Conservation (phyloP, 2,113 vertebrate species). For the Gobius niger region DNA sequence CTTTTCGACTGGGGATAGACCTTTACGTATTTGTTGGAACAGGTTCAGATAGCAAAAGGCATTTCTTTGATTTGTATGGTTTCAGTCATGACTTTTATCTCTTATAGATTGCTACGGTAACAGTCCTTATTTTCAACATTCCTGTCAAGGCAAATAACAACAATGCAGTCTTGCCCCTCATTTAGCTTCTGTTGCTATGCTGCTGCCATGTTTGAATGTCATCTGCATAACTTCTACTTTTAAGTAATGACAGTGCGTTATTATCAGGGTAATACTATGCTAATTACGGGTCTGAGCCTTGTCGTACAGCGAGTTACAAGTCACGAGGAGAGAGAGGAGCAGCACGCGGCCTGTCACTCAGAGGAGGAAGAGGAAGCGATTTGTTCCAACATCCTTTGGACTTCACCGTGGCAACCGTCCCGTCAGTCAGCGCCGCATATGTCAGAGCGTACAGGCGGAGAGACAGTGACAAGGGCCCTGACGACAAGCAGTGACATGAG, state of each 20-base stretch:
- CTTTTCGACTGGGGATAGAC: too few species aligned
- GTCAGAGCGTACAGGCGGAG: constrained; percentile 46
- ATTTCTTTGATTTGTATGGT: too few species aligned
- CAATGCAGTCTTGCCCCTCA: too few species aligned
- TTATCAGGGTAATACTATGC: constrained; percentile 5
- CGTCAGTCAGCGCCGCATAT: constrained; percentile 64
- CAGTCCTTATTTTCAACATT: too few species aligned
- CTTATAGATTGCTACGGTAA: too few species aligned
- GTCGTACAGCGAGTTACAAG: constrained; percentile 24
- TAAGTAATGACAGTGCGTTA: not conserved
- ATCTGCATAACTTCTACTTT: not conserved
- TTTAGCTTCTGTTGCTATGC: too few species aligned
- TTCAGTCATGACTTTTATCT: too few species aligned
- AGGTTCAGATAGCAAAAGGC: too few species aligned
- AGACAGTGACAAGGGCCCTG: constrained; percentile 50
- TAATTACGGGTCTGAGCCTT: constrained; percentile 9
- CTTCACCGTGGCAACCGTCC: constrained; percentile 46
- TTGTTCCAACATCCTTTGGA: constrained; percentile 56
- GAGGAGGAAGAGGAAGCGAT: constrained; percentile 56
- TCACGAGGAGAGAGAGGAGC: constrained; percentile 24
- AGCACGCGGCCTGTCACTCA: constrained; percentile 39
- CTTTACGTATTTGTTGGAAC: too few species aligned
- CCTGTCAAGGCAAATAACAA: too few species aligned
- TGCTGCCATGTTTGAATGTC: too few species aligned
- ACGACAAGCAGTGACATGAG: constrained; percentile 64